phyloP scores from a whole-genome alignment of 2,113 vertebrate genomes.

The Pedionomus torquatus region DNA sequence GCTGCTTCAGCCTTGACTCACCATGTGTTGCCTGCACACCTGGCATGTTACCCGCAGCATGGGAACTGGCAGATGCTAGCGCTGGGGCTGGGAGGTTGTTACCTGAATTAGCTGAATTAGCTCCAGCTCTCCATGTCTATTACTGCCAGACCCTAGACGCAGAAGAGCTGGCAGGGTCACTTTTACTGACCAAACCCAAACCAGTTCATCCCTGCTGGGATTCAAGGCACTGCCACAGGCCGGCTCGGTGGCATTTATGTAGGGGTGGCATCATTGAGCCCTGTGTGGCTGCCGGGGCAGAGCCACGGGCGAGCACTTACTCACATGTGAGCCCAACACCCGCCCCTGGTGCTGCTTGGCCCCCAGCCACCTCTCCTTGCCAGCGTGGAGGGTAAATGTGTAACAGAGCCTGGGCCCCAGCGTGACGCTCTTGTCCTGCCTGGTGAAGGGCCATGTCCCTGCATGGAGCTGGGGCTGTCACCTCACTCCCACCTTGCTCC shows the following conservation, averaged over 20 bases:
- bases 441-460: background rate
- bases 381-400: background rate
- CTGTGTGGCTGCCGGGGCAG: background rate
- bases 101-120: background rate
- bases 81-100: background rate
- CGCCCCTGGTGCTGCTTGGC: background rate
- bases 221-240: fast-evolving
- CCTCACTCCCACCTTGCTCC: background rate
- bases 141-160: background rate
- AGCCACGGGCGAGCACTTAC: background rate
- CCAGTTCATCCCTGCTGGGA: background rate
- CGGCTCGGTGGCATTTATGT: background rate
- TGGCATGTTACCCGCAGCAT: background rate
- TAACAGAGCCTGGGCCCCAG: fast-evolving
- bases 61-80: fast-evolving
- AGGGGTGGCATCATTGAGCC: background rate
- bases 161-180: fast-evolving
- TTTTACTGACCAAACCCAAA: background rate
- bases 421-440: fast-evolving
- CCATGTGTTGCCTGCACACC: background rate
- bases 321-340: fast-evolving
- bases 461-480: background rate
- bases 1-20: background rate
- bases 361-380: background rate
- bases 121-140: background rate